These are phyloP conservation scores for Sebastes kiyomatsui DNA, from an alignment of 2,797 vertebrate species.

Conservation along the genomic window DNA sequence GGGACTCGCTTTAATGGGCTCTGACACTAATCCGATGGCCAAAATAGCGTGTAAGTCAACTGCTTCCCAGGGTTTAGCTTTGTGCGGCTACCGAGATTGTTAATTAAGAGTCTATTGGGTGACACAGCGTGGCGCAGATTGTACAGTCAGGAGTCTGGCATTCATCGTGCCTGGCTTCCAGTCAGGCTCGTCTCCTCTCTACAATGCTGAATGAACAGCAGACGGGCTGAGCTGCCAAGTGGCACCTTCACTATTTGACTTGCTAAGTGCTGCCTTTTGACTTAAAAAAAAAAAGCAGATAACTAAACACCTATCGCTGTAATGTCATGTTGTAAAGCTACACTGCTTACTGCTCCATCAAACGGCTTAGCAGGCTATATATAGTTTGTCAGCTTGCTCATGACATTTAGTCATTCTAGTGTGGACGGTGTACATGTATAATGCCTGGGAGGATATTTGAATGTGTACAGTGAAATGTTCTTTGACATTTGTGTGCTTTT, in stretches of 20 bases:
- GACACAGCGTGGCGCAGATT: slow-evolving; percentile 55
- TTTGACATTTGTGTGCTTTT: not conserved
- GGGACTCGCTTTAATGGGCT: slow-evolving; percentile 67
- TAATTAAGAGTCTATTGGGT: slow-evolving; percentile 48
- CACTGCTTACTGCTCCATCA: not conserved
- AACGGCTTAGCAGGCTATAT: not conserved
- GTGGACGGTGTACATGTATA: not conserved
- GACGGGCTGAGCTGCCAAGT: slow-evolving; percentile 9
- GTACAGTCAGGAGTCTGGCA: slow-evolving; percentile 43
- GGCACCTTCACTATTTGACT: not conserved
- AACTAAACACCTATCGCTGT: not conserved
- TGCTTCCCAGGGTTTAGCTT: slow-evolving; percentile 61
- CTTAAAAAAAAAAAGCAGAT: not conserved
- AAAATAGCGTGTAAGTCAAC: slow-evolving; percentile 52
- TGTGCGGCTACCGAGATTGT: slow-evolving; percentile 41
- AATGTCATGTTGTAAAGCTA: not conserved
- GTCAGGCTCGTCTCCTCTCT: not conserved
- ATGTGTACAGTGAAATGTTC: not conserved
- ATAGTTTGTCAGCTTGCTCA: not conserved
- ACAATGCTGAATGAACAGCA: not conserved
- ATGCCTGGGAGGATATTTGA: not conserved
- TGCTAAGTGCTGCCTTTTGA: not conserved
- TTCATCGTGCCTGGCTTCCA: slow-evolving; percentile 20
- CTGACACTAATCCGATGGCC: slow-evolving; percentile 71
- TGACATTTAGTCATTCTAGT: not conserved